These are phyloP conservation scores for western clawed frog (Xenopus tropicalis) DNA, from an alignment of 2,113 vertebrate species.

Conservation along the genomic window UCB_Xtro_10.0 CM004443.2:153758001-153758500, in stretches of 20 bases:
- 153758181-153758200: slow-evolving; percentile 15
- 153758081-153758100: slow-evolving; percentile 43
- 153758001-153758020: slow-evolving; percentile 30
- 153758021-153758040: slow-evolving; percentile 30
- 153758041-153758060: slow-evolving; percentile 35
- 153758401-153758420: background rate
- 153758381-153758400: background rate
- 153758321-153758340: background rate
- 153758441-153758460: background rate
- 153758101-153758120: slow-evolving; percentile 30
- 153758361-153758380: background rate
- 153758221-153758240: background rate
- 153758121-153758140: slow-evolving; percentile 33
- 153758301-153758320: too few species aligned
- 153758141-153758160: slow-evolving; percentile 40
- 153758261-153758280: too few species aligned
- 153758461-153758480: background rate
- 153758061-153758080: slow-evolving; percentile 39
- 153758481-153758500: background rate
- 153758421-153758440: background rate
- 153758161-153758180: slow-evolving; percentile 39
- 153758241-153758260: background rate
- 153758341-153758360: background rate
- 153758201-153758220: background rate
- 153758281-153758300: too few species aligned